Percentiles rank a stretch among this genome's conserved stretches.
These are phyloP conservation scores for Ctenomys sociabilis DNA, from an alignment of 2,113 vertebrate species.

Conservation along the genomic window DNA sequence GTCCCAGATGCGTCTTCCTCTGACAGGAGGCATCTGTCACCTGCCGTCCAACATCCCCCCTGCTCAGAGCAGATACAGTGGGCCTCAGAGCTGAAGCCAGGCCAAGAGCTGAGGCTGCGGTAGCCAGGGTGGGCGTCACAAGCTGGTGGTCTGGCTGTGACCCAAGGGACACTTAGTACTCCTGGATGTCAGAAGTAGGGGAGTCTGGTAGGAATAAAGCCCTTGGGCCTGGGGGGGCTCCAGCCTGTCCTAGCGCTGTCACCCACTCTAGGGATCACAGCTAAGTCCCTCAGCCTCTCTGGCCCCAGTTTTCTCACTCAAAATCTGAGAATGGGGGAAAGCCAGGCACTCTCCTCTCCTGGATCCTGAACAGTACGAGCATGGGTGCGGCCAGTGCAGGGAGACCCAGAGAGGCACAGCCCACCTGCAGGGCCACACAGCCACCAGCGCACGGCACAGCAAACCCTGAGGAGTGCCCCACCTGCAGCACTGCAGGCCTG, in stretches of 20 bases:
- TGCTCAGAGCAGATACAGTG: not conserved
- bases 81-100: not conserved
- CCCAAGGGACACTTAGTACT: rapidly evolving
- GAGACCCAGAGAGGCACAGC: not conserved
- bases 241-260: not conserved
- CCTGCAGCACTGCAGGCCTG: rapidly evolving
- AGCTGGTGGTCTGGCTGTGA: not conserved
- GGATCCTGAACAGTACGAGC: not conserved
- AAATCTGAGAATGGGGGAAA: not conserved
- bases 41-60: not conserved
- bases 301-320: not conserved
- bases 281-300: not conserved
- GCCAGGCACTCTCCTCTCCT: not conserved
- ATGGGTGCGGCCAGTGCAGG: not conserved
- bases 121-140: not conserved
- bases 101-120: not conserved
- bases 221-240: not conserved
- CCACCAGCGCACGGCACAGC: not conserved
- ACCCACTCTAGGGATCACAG: not conserved
- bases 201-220: not conserved
- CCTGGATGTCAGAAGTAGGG: too few relatives aligned
- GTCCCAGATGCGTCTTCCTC: not conserved
- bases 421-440: not conserved
- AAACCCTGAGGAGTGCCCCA: not conserved
- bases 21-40: not conserved